Evolutionary conservation across 2,797 vertebrate genomes (phyloP), one percentile per base, ranked within the genome.

Genomic region (Melanotaenia pygmaea): DNA sequence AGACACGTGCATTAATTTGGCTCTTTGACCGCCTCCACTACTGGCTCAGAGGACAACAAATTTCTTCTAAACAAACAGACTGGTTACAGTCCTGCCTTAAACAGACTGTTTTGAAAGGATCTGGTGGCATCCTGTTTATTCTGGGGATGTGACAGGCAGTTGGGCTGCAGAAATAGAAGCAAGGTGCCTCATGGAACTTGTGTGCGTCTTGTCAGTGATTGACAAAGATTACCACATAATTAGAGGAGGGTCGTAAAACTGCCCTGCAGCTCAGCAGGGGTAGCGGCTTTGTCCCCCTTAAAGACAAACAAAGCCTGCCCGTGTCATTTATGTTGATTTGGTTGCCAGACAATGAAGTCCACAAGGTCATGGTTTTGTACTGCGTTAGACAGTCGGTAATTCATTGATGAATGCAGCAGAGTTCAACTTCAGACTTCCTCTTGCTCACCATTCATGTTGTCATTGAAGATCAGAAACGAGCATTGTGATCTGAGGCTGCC

Each of bases 191-290:
- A 7, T 67, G 59, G 57, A 75, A 69, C 60, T 77, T 77, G 58
- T 66, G 72, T 35, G 54, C 59, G 66, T 47, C 57, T 56, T 77
- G 77, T 86, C 77, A 70, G 69, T 86, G 76, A 88, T 76, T 72
- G 81, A 86, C 86, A 90, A 83, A 86, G 81, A 90, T 85, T 82
- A 86, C 64, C 80, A 80, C 43, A 54, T 84, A 88, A 89, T 93
- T 92, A 91, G 75, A 80, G 73, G 69, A 76, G 76, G 87, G 80
- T 86, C 13, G 0, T 77, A 83, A 86, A 50, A 47, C 43, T 71
- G 86, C 56, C 81, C 69, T 43, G 67, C 78, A 75, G 80, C 86
- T 80, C 86, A 83, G 83, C 78, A 71, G 84, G 83, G 86, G 82
- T 59, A 73, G 72, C 60, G 32, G 80, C 68, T 35, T 60, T 5